Evolutionary conservation across 2,888 invertebrate genomes (phyloP).

Genomic region (Drosophila siamana): DNA sequence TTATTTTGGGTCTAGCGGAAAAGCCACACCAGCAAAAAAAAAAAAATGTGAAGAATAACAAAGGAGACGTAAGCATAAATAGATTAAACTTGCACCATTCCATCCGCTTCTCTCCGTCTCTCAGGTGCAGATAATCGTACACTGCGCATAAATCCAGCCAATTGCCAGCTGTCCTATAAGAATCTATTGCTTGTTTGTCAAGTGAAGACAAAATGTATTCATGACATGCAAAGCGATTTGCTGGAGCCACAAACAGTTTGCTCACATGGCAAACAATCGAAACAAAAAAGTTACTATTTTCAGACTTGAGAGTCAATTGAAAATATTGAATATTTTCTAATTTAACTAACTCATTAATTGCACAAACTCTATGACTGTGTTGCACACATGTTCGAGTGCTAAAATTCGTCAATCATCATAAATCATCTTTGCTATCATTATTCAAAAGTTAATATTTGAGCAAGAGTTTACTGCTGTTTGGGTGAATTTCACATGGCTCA

Average conservation of each 20-base stretch:
- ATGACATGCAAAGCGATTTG: neutral
- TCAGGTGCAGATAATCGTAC: constrained; percentile 39
- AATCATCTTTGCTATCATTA: neutral
- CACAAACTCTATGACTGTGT: neutral
- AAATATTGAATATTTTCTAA: no score
- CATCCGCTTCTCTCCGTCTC: neutral
- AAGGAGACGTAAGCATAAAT: constrained; percentile 55
- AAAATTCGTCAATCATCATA: neutral
- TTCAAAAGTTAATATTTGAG: neutral
- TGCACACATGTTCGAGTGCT: neutral
- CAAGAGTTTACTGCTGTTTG: no score
- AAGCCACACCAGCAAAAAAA: constrained; percentile 12
- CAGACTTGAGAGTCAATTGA: no score
- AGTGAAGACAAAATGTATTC: neutral
- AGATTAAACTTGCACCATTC: constrained; percentile 48
- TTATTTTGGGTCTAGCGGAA: constrained; percentile 58
- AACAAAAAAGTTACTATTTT: neutral
- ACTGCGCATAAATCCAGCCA: constrained; percentile 25
- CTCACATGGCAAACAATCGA: neutral
- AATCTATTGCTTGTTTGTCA: constrained; percentile 1
- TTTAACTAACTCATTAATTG: neutral
- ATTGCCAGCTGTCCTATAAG: neutral
- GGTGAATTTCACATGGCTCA: no score
- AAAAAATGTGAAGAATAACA: constrained; percentile 33
- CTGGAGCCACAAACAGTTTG: neutral